These are phyloP conservation scores for Perca flavescens DNA, from an alignment of 2,113 vertebrate species.

Conservation along the genomic window DNA sequence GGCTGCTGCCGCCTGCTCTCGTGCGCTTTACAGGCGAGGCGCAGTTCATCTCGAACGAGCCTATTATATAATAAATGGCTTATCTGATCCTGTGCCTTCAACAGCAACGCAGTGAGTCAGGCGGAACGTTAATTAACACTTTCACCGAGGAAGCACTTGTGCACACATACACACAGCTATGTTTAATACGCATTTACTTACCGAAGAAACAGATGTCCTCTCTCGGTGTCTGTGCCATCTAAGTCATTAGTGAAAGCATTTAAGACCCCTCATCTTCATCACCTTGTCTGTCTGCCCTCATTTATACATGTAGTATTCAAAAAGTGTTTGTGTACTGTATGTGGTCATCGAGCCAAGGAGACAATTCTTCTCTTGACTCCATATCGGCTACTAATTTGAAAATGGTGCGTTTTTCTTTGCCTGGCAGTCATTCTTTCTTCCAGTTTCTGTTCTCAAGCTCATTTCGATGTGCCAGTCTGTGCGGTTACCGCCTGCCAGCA, in stretches of 20 bases:
- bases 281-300: not conserved
- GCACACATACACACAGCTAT: not conserved
- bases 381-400: slow-evolving; percentile 5
- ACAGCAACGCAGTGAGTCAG: slow-evolving; percentile 14
- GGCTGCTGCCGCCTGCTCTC: too few species aligned
- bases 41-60: too few species aligned
- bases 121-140: slow-evolving; percentile 24
- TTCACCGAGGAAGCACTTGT: slow-evolving; percentile 3
- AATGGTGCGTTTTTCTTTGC: not conserved
- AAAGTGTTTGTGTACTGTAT: not conserved
- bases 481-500: slow-evolving; percentile 56
- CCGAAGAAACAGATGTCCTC: slow-evolving; percentile 35
- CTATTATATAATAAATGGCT: not conserved
- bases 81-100: slow-evolving; percentile 31
- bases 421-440: slow-evolving; percentile 33
- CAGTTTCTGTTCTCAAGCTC: slow-evolving; percentile 39
- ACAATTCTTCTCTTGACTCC: not conserved
- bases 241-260: slow-evolving; percentile 7
- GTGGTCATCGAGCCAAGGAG: not conserved
- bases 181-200: slow-evolving; percentile 8
- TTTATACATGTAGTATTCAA: not conserved
- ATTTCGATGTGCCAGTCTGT: slow-evolving; percentile 52
- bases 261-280: slow-evolving; percentile 7
- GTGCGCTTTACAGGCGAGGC: too few species aligned
- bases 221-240: slow-evolving; percentile 20